Base-by-base conservation (phyloP, 1,140 invertebrate genomes). In the Brachionus rotundiformis region DNA sequence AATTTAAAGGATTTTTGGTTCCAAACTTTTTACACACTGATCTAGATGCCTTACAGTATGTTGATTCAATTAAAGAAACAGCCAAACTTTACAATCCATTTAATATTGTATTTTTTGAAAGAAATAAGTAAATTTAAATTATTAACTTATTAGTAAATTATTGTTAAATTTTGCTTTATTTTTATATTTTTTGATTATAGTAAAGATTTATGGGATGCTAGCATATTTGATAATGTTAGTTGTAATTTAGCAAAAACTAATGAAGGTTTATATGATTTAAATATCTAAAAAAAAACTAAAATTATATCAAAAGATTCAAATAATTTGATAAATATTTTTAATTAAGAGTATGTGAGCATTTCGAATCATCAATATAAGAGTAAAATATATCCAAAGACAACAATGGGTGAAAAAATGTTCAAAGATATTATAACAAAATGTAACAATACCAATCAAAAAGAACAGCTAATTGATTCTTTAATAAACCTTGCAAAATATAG, bases 101-200 rank as follows among this genome's bases (percentile, higher is more conserved):
- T n/a, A 79, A 79, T 31, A 36, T 79, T 33, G 16, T 79, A n/a
- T 63, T 59, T 33, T 79, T 79, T 63, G 76, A 79, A 41, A 31
- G 76, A 54, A 41, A 79, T 13, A 54, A 73, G 68, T 73, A 44
- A 41, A 16, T 44, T 73, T 16, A 39, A 19, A 23, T n/a, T n/a
- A n/a, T n/a, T n/a, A n/a, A n/a, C n/a, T n/a, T n/a, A n/a, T n/a
- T n/a, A 23, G 2, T 7, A 36, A 31, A 39, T 33, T 31, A n/a
- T n/a, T n/a, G n/a, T n/a, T n/a, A n/a, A n/a, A n/a, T n/a, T n/a
- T n/a, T n/a, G n/a, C n/a, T n/a, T 23, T 73, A 16, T 41, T 31
- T 73, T 25, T 44, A 73, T 1, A 13, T 44, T 44, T 44, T 25
- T 16, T 27, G 2, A 13, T 47, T 73, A 25, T 25, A 73, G 68